Base-by-base conservation (phyloP, 2,113 vertebrate genomes). In the Anas platyrhynchos region DNA sequence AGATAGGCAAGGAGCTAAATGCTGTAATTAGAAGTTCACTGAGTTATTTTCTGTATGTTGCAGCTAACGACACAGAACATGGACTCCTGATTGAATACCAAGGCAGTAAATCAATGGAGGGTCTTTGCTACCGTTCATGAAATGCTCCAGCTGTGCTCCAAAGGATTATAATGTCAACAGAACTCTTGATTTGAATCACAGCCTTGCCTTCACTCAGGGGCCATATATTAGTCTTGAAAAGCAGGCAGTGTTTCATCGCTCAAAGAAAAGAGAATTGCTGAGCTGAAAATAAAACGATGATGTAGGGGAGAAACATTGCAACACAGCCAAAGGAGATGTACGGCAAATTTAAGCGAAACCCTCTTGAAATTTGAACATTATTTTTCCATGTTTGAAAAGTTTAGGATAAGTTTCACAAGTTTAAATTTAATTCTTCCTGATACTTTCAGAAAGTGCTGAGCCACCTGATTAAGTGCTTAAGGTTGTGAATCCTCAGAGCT, bases 101-200 rank as follows among this genome's bases (percentile, higher is more conserved):
- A 86, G 88, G 94, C 94, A 91, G 95, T 97, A 97, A 97, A 97
- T 97, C 97, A 97, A 67, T 91, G 78, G 89, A 84, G 76, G 34
- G 78, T 85, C 89, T 96, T 93, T 93, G 97, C 96, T 95, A 94
- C 93, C 5, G 80, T 92, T 91, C 92, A 62, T 96, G 94, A 97
- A 97, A 97, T 97, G 94, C 89, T 97, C 95, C 94, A 97, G 95
- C 96, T 97, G 96, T 91, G 92, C 94, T 97, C 78, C 63, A 23
- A 88, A 96, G 96, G 95, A 97, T 97, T 97, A 97, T 68, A 84
- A 89, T 97, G 96, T 97, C 96, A 97, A 91, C 96, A 96, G 95
- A 97, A 94, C 89, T 86, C 94, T 97, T 96, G 96, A 97, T 97
- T 97, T 97, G 97, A 96, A 84, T 96, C 89, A 77, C 96, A 97